Conservation (phyloP, 2,888 invertebrate genomes). For the Drosophila anomalata region DNA sequence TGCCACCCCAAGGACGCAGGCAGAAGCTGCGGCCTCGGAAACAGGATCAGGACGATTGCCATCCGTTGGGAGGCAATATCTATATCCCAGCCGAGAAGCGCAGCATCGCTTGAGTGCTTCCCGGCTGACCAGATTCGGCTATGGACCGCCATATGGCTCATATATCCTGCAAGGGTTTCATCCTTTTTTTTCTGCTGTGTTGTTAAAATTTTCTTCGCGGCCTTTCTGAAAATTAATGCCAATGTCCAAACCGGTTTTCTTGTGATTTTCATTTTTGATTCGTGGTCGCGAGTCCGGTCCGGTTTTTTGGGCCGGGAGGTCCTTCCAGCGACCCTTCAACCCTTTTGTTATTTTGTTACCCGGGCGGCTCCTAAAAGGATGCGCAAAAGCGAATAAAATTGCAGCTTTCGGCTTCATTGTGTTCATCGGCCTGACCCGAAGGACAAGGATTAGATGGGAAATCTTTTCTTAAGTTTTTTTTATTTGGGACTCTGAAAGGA, state of each 20-base stretch:
- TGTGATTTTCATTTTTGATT: conserved; percentile 62
- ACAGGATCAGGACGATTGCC: conserved; percentile 31
- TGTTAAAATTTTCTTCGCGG: conserved; percentile 68
- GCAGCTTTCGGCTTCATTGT: conserved; percentile 64
- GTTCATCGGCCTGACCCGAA: conserved; percentile 32
- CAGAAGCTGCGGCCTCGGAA: conserved; percentile 17
- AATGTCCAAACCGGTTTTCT: conserved; percentile 79
- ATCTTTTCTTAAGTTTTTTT: conserved; percentile 55
- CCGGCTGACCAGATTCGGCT: conserved; percentile 70
- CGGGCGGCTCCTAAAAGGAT: conserved; percentile 47
- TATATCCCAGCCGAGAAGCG: conserved; percentile 38
- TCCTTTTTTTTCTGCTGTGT: conserved; percentile 56
- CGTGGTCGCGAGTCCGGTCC: conserved; percentile 71
- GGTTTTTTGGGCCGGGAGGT: conserved; percentile 64
- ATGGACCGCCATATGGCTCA: conserved; percentile 72
- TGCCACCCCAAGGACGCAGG: conserved; percentile 50
- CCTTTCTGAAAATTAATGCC: conserved; percentile 66
- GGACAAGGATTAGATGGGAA: conserved; percentile 59
- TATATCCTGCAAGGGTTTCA: conserved; percentile 60
- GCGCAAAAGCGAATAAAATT: conserved; percentile 67
- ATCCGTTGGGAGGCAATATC: conserved; percentile 51
- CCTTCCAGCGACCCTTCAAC: conserved; percentile 66
- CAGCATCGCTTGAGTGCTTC: conserved; percentile 44
- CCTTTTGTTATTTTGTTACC: conserved; percentile 59
- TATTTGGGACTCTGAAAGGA: conserved; percentile 18